phyloP scores from a whole-genome alignment of 2,888 invertebrate genomes.

The Cosmia trapezina region DNA sequence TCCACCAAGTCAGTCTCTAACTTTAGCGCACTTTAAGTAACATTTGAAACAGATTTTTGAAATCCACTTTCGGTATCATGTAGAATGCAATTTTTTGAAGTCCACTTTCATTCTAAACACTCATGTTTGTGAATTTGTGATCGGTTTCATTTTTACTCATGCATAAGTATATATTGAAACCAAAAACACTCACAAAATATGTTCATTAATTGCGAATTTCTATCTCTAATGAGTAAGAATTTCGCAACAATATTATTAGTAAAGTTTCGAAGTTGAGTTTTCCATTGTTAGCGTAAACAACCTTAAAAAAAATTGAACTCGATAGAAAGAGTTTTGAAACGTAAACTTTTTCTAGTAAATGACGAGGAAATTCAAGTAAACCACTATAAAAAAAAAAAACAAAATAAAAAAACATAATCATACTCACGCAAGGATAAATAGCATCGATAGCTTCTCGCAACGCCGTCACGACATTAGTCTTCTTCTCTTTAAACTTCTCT shows the following conservation, averaged over 20 bases:
- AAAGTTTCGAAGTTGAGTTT: neutral
- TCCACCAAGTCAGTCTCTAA: no score
- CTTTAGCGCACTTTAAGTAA: no score
- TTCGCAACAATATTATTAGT: neutral
- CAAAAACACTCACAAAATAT: neutral
- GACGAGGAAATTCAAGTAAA: neutral
- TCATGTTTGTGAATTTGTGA: no score
- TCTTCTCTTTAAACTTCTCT: constrained; percentile 99
- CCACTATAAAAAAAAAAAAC: no score
- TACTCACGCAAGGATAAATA: constrained; percentile 94
- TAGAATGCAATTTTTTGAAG: no score
- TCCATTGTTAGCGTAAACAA: neutral
- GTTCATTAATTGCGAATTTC: neutral
- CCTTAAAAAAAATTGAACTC: neutral
- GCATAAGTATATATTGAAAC: neutral
- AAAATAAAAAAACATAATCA: no score
- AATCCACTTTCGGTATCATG: neutral
- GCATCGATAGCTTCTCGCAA: constrained; percentile 97
- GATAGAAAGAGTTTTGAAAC: no score
- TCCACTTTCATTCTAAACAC: neutral
- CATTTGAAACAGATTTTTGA: neutral
- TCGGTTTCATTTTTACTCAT: neutral
- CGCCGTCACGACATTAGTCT: constrained; percentile 96
- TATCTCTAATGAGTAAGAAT: no score
- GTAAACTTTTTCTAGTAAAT: neutral